Conservation (phyloP, 2,888 invertebrate species). For the Trichacis sp. region DNA sequence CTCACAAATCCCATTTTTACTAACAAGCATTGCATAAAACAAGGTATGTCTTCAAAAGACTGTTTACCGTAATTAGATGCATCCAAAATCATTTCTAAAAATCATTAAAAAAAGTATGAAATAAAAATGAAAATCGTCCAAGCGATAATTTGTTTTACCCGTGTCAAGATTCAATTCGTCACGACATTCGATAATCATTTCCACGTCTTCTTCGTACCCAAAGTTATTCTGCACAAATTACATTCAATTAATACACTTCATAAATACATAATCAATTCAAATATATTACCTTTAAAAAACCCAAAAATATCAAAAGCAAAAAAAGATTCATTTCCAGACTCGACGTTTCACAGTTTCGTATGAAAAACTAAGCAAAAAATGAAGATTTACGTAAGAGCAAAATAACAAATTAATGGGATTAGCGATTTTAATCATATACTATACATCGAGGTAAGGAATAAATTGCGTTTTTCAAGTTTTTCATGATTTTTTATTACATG, state of each 20-base stretch:
- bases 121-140: no score
- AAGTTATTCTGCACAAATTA: not conserved
- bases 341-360: no score
- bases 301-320: no score
- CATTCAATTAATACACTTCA: no score
- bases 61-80: not conserved
- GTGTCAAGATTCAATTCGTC: not conserved
- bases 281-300: no score
- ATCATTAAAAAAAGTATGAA: no score
- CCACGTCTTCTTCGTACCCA: not conserved
- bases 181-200: not conserved
- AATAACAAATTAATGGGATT: no score
- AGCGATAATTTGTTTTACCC: not conserved
- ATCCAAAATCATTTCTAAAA: not conserved
- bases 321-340: no score
- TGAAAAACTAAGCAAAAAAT: no score
- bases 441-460: not conserved
- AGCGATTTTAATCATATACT: no score
- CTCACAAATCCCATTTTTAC: not conserved
- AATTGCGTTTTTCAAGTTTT: constrained; percentile 41
- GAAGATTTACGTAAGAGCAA: no score
- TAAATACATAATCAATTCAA: no score
- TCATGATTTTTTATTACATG: constrained; percentile 53
- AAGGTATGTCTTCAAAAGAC: not conserved
- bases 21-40: not conserved